A percentile compares a stretch with the other conserved stretches of the same genome.
phyloP scores from a whole-genome alignment of 1,140 invertebrate species.

The Andrena cerasifolii region DNA sequence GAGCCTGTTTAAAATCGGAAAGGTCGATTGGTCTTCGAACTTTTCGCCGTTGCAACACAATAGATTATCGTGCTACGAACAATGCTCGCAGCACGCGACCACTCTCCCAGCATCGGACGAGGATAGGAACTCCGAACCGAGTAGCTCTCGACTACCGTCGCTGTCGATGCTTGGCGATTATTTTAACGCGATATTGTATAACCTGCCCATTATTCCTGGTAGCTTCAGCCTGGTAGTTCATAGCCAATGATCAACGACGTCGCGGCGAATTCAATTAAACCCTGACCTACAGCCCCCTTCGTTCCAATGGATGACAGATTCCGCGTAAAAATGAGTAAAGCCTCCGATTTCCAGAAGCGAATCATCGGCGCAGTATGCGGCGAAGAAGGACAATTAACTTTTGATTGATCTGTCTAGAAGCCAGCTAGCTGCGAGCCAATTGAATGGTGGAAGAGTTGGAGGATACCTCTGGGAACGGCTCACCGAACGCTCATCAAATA shows the following conservation, averaged over 20 bases:
- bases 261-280: constrained; percentile 36
- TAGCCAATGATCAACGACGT: background rate
- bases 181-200: constrained; percentile 35
- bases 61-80: constrained; percentile 21
- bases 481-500: constrained; percentile 8
- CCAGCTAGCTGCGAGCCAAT: background rate
- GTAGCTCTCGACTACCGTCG: constrained; percentile 36
- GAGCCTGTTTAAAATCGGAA: constrained; percentile 21
- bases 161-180: constrained; percentile 37
- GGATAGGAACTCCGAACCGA: background rate
- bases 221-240: background rate
- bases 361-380: background rate
- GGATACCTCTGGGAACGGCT: background rate
- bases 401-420: no score
- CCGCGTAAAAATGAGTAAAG: background rate
- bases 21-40: constrained; percentile 31
- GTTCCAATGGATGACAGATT: constrained; percentile 3
- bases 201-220: constrained; percentile 20
- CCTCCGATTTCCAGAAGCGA: background rate
- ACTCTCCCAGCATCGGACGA: background rate
- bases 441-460: background rate
- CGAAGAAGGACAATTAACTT: background rate
- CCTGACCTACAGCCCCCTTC: background rate
- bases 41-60: constrained; percentile 38
- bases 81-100: constrained; percentile 44